These are phyloP conservation scores for Drosophila nigricruria DNA, from an alignment of 2,888 invertebrate species.

Conservation along the genomic window DNA sequence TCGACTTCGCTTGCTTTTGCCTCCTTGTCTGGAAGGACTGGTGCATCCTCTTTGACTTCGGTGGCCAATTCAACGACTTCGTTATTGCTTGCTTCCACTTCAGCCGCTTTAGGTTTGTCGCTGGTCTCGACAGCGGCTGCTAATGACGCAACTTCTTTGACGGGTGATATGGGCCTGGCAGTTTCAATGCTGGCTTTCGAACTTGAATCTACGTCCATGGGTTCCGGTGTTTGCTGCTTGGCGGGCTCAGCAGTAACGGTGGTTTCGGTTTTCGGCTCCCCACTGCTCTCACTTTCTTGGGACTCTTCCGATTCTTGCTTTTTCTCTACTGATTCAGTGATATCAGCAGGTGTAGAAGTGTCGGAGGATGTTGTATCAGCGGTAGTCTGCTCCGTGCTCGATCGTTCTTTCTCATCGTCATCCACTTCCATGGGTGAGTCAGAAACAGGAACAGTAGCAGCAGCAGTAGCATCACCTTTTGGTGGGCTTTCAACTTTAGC, in stretches of 20 bases:
- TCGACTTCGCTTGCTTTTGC: constrained; percentile 23
- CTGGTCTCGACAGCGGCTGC: constrained; percentile 12
- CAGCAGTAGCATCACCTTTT: constrained; percentile 45
- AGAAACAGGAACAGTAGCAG: constrained; percentile 25
- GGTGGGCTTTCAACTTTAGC: constrained; percentile 46
- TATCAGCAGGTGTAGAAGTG: constrained; percentile 38
- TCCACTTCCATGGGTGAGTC: constrained; percentile 62
- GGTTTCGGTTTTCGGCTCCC: constrained; percentile 37
- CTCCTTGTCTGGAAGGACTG: constrained; percentile 30
- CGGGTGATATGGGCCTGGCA: constrained; percentile 27
- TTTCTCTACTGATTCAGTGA: constrained; percentile 43
- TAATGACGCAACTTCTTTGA: constrained; percentile 31
- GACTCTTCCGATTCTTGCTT: constrained; percentile 31
- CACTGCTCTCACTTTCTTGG: constrained; percentile 27
- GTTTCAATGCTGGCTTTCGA: constrained; percentile 56
- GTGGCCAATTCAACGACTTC: constrained; percentile 41
- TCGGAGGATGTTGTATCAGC: constrained; percentile 28
- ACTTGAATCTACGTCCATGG: constrained; percentile 83
- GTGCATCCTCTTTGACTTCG: constrained; percentile 46
- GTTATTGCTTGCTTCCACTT: constrained; percentile 42
- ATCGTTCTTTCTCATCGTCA: constrained; percentile 39
- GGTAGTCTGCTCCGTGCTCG: constrained; percentile 19
- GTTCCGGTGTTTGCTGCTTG: constrained; percentile 77
- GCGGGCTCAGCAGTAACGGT: constrained; percentile 54
- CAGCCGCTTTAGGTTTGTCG: constrained; percentile 23